phyloP scores from a whole-genome alignment of 1,140 invertebrate species.

The Delia radicum region DNA sequence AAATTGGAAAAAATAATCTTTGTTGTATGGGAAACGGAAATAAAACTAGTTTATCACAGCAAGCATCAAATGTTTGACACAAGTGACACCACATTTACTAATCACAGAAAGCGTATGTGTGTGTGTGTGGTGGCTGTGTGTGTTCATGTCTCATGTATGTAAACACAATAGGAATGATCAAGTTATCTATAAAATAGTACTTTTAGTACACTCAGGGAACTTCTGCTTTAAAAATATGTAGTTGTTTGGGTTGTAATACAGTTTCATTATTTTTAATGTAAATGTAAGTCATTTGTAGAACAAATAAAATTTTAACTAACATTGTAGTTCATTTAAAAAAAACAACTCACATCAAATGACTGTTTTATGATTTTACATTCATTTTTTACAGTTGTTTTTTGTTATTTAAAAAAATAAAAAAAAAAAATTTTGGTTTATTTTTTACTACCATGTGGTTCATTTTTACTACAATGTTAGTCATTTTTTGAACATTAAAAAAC shows the following conservation, averaged over 20 bases:
- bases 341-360: no score
- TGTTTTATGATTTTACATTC: no score
- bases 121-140: neutral
- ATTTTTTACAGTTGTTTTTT: no score
- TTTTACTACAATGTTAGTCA: no score
- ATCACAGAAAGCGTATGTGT: neutral
- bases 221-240: neutral
- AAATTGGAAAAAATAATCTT: neutral
- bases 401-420: no score
- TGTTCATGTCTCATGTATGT: neutral
- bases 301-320: no score
- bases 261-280: neutral
- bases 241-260: no score
- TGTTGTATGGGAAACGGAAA: constrained; percentile 6
- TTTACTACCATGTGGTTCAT: no score
- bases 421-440: no score
- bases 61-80: constrained; percentile 16
- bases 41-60: constrained; percentile 22
- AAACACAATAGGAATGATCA: neutral
- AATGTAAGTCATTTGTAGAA: neutral
- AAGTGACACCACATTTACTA: constrained; percentile 11
- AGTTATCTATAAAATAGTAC: neutral
- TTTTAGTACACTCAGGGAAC: no score
- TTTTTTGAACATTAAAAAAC: no score
- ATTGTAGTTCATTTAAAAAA: no score